Evolutionary conservation across 2,888 invertebrate species (phyloP).

Genomic region (Metopia argyrocephala): DNA sequence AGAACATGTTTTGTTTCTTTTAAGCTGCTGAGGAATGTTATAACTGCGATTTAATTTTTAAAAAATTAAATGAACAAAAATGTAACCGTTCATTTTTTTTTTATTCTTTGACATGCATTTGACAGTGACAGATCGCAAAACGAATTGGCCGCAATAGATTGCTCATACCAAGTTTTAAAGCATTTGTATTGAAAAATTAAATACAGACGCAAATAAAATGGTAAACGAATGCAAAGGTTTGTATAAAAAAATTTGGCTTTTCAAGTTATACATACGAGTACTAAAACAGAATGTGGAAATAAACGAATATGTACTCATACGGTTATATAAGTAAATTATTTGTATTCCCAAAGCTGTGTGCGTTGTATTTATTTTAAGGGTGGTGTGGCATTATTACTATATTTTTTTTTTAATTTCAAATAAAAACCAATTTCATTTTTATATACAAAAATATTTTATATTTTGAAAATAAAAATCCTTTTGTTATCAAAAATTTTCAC

Average conservation of each 20-base stretch:
- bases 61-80: conserved; percentile 63
- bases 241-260: conserved; percentile 21
- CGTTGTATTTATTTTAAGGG: too few relatives aligned
- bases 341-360: background rate
- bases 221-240: background rate
- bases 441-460: background rate
- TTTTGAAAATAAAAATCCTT: conserved; percentile 36
- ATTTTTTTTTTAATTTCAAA: too few relatives aligned
- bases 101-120: conserved; percentile 75
- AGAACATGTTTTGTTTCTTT: background rate
- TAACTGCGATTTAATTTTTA: conserved; percentile 51
- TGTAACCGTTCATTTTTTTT: conserved; percentile 64
- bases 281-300: background rate
- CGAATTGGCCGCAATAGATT: conserved; percentile 66
- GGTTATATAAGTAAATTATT: conserved; percentile 30
- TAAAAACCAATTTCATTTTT: conserved; percentile 37
- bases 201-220: conserved; percentile 5
- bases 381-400: too few relatives aligned
- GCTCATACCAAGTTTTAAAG: conserved; percentile 37
- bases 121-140: conserved; percentile 78
- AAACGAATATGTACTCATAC: too few relatives aligned
- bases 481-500: conserved; percentile 35
- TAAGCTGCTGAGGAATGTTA: conserved; percentile 24
- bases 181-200: conserved; percentile 13
- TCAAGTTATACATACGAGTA: conserved; percentile 19